These are phyloP conservation scores for Spilosoma lubricipeda DNA, from an alignment of 2,888 invertebrate genomes.

Conservation along the genomic window DNA sequence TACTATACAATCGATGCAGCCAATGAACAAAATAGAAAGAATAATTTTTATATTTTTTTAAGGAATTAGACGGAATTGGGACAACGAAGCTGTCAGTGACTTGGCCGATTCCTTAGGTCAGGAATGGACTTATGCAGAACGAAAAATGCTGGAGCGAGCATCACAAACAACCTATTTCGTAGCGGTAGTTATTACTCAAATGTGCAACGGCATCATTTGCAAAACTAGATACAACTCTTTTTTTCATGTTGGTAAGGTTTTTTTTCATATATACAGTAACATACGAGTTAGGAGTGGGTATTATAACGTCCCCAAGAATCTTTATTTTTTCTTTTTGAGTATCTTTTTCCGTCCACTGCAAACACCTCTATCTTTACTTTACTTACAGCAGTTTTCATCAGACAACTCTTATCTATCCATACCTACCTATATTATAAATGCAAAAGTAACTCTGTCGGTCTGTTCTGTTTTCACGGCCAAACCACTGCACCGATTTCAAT, in stretches of 20 bases:
- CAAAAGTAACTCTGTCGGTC: no score
- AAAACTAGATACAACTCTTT: conserved; percentile 91
- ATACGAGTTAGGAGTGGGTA: no score
- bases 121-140: conserved; percentile 89
- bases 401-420: no score
- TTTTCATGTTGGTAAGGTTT: conserved; percentile 87
- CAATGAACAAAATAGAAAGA: background rate
- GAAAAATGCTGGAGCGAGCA: conserved; percentile 89
- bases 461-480: no score
- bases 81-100: conserved; percentile 89
- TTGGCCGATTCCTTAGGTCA: conserved; percentile 90
- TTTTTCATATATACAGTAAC: background rate
- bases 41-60: background rate
- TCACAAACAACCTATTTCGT: conserved; percentile 91
- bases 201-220: conserved; percentile 91
- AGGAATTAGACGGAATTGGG: conserved; percentile 90
- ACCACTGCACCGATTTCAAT: no score
- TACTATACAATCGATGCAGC: no score
- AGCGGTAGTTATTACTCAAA: conserved; percentile 90
- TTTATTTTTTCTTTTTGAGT: no score
- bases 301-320: no score
- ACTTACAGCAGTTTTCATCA: no score
- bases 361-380: no score
- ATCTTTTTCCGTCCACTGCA: no score
- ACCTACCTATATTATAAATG: no score